Evolutionary conservation across 1,140 invertebrate genomes (phyloP), one percentile per base, ranked within the genome.

Genomic region (Matsumurasca onukii): DNA sequence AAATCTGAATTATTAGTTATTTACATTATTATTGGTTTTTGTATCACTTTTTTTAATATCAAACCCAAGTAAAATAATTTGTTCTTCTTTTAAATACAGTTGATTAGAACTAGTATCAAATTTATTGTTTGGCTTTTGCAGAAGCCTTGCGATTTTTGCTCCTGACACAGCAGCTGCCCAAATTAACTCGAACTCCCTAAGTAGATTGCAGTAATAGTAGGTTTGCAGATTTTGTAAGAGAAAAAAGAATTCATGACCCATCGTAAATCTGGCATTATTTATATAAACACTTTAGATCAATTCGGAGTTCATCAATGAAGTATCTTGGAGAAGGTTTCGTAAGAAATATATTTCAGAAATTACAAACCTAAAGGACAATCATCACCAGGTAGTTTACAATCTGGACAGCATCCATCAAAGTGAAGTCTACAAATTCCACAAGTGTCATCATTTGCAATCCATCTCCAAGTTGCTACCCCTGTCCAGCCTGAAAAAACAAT

Each of bases 371-470:
- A 81, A 20, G 98, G 97, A 81, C 97, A 99, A 80, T 98, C 96
- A 83, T 99, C 97, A 62, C 98, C 98, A 39, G 98, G 97, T 74
- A 97, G 85, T 84, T 98, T 97, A 82, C 98, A 99, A 81, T 99
- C 97, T 13, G 97, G 94, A 81, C 98, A 99, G 79, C 97, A 99
- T 72, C 92, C 94, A 81, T 99, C 97, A 83, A 99, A 99, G 30
- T 97, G 90, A 91, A 98, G 96, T 70, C 97, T 90, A 84, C 98
- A 99, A 79, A 99, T 99, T 59, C 98, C 97, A 81, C 98, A 99
- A 79, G 95, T 98, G 77, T 99, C 98, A 82, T 99, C 97, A 82
- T 98, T 98, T 3, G 96, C 96, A 72, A 98, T 89, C 98, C 98
- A 99, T 77, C 93, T 89, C 98, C 98, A 99, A 78, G 93, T 94